Evolutionary conservation across 2,797 vertebrate species (phyloP), one percentile per base, ranked within the genome.

Genomic region (Staurois parvus): DNA sequence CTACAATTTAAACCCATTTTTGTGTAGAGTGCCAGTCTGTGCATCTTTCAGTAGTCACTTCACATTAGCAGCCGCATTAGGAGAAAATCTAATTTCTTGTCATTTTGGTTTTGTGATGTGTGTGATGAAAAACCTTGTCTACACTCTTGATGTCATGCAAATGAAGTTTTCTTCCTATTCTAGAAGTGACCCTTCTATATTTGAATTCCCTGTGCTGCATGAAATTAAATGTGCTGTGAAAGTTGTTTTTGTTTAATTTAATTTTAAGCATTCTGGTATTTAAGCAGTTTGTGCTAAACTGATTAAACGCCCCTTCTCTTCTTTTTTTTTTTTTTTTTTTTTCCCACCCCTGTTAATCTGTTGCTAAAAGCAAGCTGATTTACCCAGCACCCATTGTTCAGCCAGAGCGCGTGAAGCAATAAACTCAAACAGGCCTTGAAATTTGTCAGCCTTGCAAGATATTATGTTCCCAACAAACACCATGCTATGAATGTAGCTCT

Each of bases 361-460:
- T 83, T 68, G 59, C 81, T 73, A 15, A 42, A 70, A 74, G 84
- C 66, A 21, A n/a, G 48, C 42, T 83, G 56, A 73, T 69, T 76
- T 83, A 37, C n/a, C 59, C 42, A 67, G 52, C 17, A 32, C 28
- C 52, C 70, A 73, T 83, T 83, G 75, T 87, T 67, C 69, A 56
- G 76, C 26, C 42, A 45, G 26, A 78, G 29, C 17, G 17, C 26
- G 69, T 83, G 76, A 79, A 76, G 59, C 70, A 40, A 83, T 83
- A 87, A 84, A 87, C 70, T 34, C 26, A 42, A 86, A 84, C 72
- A 59, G 84, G 52, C 78, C 75, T 85, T 88, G 85, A 87, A 79
- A 66, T 17, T n/a, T 79, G 83, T 87, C 70, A 79, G 76, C 83
- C 88, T 88, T 87, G 76, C 81, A 73, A 89, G 85, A 26, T 84